Conservation (phyloP, 1,140 invertebrate genomes). For the Drosophila ambigua region DNA sequence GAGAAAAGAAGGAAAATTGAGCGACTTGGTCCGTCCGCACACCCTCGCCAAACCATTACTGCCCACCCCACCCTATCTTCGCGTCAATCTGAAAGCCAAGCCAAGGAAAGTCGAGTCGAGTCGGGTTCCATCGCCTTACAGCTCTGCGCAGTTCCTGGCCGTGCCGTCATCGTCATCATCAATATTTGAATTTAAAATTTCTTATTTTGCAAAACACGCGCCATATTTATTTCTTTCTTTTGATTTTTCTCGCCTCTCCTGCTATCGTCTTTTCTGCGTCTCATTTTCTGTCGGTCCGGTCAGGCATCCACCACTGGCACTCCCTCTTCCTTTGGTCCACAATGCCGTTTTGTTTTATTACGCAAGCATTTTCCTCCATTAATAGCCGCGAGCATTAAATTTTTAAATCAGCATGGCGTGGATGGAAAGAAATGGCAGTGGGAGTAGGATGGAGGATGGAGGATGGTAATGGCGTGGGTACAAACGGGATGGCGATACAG, state of each 20-base stretch:
- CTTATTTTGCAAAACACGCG: conserved; percentile 66
- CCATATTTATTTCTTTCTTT: conserved; percentile 80
- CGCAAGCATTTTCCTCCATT: conserved; percentile 78
- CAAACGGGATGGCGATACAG: conserved; percentile 11
- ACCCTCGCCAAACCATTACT: conserved; percentile 9
- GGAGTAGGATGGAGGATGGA: background rate
- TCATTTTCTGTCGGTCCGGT: conserved; percentile 38
- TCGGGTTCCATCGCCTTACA: conserved; percentile 32
- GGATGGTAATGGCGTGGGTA: conserved; percentile 25
- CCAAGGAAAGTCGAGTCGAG: conserved; percentile 57
- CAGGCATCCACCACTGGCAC: conserved; percentile 29
- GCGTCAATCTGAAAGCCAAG: conserved; percentile 19
- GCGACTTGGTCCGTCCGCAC: too few species aligned
- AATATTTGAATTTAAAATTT: conserved; percentile 81
- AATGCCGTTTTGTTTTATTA: conserved; percentile 75
- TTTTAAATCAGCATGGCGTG: conserved; percentile 69
- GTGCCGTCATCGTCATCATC: conserved; percentile 59
- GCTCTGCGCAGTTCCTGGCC: conserved; percentile 27
- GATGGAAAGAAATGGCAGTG: conserved; percentile 20
- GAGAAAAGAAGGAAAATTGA: conserved; percentile 22
- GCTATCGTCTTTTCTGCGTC: conserved; percentile 34
- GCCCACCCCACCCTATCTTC: conserved; percentile 8
- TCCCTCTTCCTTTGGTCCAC: conserved; percentile 20
- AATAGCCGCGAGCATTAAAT: conserved; percentile 80
- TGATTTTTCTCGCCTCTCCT: conserved; percentile 59